Percentiles rank a stretch among this genome's conserved stretches.
Evolutionary conservation across 2,113 vertebrate species (phyloP).

Genomic region (Thermophis baileyi): DNA sequence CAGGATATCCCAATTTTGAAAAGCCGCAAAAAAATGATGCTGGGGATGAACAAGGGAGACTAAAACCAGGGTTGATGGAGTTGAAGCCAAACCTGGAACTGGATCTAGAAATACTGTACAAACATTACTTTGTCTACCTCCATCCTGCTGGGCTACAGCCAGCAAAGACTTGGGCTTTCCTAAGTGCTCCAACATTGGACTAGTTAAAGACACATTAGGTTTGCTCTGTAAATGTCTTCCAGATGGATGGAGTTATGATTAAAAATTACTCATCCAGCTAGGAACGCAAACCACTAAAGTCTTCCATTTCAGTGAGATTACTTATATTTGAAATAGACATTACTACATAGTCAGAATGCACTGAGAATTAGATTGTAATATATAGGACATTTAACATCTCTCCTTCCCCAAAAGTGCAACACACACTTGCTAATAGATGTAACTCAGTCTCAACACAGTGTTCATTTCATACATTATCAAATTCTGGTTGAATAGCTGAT

Average conservation of each 20-base stretch:
- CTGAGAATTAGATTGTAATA: background rate
- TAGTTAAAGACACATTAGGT: background rate
- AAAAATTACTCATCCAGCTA: background rate
- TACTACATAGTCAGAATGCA: background rate
- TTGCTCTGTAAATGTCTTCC: background rate
- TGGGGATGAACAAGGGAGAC: background rate
- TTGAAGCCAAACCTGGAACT: background rate
- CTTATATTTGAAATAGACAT: background rate
- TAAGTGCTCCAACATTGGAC: background rate
- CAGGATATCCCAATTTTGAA: background rate
- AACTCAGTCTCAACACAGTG: background rate
- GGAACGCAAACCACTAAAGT: background rate
- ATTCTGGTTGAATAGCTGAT: background rate
- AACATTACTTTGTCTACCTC: background rate
- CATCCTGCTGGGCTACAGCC: background rate
- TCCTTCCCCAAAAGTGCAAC: background rate
- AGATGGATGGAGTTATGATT: background rate
- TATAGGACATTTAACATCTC: background rate
- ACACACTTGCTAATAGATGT: background rate
- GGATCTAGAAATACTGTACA: background rate
- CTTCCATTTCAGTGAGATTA: background rate
- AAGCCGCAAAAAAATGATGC: background rate
- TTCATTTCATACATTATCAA: background rate
- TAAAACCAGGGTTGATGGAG: background rate
- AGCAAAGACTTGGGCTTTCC: background rate